phyloP scores from a whole-genome alignment of 2,888 invertebrate genomes.

The Xanthia togata region DNA sequence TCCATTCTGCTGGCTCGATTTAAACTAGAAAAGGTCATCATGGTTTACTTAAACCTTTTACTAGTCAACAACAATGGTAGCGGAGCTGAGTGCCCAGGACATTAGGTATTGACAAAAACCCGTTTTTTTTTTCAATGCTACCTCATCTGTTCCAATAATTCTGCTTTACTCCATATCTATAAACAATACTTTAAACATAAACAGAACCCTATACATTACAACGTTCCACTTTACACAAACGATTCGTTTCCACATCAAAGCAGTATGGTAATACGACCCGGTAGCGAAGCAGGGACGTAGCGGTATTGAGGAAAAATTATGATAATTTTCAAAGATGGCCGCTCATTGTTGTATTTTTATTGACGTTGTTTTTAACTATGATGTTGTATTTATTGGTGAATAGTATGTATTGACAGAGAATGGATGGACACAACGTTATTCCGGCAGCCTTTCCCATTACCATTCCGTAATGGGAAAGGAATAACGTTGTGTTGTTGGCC shows the following conservation, averaged over 20 bases:
- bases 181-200: constrained; percentile 8
- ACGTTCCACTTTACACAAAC: constrained; percentile 38
- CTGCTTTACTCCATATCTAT: background rate
- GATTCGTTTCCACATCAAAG: constrained; percentile 67
- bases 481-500: background rate
- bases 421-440: too few relatives aligned
- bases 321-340: constrained; percentile 51
- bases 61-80: background rate
- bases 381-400: background rate
- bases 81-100: background rate
- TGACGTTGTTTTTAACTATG: constrained; percentile 6
- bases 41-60: background rate
- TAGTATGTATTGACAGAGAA: background rate
- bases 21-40: too few relatives aligned
- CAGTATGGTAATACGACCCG: constrained; percentile 63
- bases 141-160: background rate
- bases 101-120: too few relatives aligned
- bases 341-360: constrained; percentile 50
- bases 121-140: background rate
- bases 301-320: constrained; percentile 44
- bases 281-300: constrained; percentile 17
- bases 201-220: constrained; percentile 17
- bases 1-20: too few relatives aligned
- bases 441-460: too few relatives aligned
- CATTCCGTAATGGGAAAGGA: too few relatives aligned